Evolutionary conservation across 2,113 vertebrate species (phyloP).

Genomic region (Semicossyphus pulcher): DNA sequence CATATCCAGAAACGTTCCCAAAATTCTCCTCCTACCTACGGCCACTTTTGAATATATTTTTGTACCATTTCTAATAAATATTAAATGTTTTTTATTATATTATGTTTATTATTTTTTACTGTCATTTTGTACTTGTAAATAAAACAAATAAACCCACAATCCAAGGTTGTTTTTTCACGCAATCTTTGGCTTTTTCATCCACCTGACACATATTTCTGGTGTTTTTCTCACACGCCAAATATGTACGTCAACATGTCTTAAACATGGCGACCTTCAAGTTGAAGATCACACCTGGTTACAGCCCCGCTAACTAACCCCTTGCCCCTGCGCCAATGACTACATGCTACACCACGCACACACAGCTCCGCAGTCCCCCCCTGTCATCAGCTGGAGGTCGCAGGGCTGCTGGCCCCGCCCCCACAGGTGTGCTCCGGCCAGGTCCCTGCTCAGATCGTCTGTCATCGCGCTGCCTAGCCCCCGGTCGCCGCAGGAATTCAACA

Average conservation of each 20-base stretch:
- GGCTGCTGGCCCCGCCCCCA: conserved; percentile 64
- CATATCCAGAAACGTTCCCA: neutral
- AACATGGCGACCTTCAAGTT: conserved; percentile 7
- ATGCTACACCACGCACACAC: neutral
- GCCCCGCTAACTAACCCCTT: conserved; percentile 30
- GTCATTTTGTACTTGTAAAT: conserved; percentile 58
- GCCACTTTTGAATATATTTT: conserved; percentile 69
- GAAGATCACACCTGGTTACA: conserved; percentile 64
- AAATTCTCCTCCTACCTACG: neutral
- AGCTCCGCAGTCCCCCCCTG: conserved; percentile 25
- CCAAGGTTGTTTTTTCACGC: neutral
- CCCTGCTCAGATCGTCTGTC: conserved; percentile 50
- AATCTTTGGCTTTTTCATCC: no score
- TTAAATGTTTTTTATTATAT: conserved; percentile 36
- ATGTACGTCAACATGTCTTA: neutral
- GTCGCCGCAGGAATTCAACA: conserved; percentile 61
- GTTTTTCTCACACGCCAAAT: neutral
- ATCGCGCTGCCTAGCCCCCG: conserved; percentile 1
- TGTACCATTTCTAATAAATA: conserved; percentile 68
- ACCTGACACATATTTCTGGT: no score
- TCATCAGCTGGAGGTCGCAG: conserved; percentile 75
- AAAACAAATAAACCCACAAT: conserved; percentile 52
- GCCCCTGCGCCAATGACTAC: conserved; percentile 26
- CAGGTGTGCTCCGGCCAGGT: conserved; percentile 71
- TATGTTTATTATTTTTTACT: conserved; percentile 38